These are phyloP conservation scores for Pseudochirops cupreus DNA, from an alignment of 2,797 vertebrate species.

Conservation along the genomic window DNA sequence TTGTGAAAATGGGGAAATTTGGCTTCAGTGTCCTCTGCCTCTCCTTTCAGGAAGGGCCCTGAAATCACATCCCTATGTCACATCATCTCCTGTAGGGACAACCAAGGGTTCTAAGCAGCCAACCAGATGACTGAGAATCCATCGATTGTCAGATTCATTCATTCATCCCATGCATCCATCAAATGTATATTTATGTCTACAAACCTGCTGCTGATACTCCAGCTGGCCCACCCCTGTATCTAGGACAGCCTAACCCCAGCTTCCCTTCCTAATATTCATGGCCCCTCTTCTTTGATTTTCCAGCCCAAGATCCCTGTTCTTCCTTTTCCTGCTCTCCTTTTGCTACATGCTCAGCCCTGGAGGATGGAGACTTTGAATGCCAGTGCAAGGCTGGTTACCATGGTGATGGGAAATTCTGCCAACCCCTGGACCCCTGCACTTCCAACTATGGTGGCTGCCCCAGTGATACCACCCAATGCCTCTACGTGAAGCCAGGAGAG, in stretches of 20 bases:
- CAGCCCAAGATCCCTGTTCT: conserved; percentile 84
- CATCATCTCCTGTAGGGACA: not conserved
- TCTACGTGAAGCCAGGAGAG: conserved; percentile 88
- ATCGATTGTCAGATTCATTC: not conserved
- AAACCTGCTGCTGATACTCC: not conserved
- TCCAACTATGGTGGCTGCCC: conserved; percentile 92
- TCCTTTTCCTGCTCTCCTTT: conserved; percentile 82
- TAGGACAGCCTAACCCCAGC: not conserved
- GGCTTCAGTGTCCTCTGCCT: not conserved
- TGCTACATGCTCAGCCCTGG: conserved; percentile 86
- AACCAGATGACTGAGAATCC: not conserved
- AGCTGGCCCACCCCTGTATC: not conserved
- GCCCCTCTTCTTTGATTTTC: conserved; percentile 28
- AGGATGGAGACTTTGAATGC: conserved; percentile 85
- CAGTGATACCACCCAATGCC: conserved; percentile 89
- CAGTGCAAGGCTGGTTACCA: conserved; percentile 89
- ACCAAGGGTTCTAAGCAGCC: not conserved
- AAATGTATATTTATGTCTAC: not conserved
- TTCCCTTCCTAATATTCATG: not conserved
- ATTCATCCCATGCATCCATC: not conserved
- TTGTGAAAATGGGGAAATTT: not conserved
- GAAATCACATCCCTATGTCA: not conserved
- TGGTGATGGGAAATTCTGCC: conserved; percentile 92
- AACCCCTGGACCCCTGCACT: conserved; percentile 90
- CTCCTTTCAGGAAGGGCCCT: not conserved